phyloP scores from a whole-genome alignment of 1,140 invertebrate species.

The Drosophila tani region DNA sequence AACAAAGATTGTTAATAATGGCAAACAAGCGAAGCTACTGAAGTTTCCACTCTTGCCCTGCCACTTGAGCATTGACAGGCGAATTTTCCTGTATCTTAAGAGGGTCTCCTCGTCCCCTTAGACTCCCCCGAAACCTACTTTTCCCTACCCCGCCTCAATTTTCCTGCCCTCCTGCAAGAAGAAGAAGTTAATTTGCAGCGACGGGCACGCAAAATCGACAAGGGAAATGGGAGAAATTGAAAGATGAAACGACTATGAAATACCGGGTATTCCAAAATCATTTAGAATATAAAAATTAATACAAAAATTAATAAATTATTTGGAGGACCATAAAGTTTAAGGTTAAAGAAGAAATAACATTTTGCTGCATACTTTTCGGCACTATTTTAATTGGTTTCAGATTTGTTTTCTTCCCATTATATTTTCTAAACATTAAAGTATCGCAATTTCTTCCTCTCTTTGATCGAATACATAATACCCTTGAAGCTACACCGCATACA shows the following conservation, averaged over 20 bases:
- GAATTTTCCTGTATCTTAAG: slow-evolving; percentile 42
- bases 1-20: slow-evolving; percentile 84
- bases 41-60: slow-evolving; percentile 48
- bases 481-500: background rate
- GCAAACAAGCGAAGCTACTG: slow-evolving; percentile 77
- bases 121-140: background rate
- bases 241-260: background rate
- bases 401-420: too few species aligned
- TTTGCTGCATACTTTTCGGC: too few species aligned
- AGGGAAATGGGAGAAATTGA: background rate
- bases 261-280: background rate
- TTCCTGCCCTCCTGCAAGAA: slow-evolving; percentile 2
- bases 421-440: too few species aligned
- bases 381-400: background rate
- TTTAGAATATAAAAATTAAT: background rate
- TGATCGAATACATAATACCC: background rate
- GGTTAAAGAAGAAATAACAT: too few species aligned
- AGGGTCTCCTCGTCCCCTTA: slow-evolving; percentile 2
- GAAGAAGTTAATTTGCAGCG: slow-evolving; percentile 68
- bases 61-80: slow-evolving; percentile 63
- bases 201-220: slow-evolving; percentile 56
- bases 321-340: background rate
- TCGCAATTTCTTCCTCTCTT: too few species aligned
- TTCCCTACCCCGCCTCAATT: background rate
- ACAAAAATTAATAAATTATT: background rate